These are phyloP conservation scores for Bombus terrestris DNA, from an alignment of 1,140 invertebrate species.

Conservation along the genomic window DNA sequence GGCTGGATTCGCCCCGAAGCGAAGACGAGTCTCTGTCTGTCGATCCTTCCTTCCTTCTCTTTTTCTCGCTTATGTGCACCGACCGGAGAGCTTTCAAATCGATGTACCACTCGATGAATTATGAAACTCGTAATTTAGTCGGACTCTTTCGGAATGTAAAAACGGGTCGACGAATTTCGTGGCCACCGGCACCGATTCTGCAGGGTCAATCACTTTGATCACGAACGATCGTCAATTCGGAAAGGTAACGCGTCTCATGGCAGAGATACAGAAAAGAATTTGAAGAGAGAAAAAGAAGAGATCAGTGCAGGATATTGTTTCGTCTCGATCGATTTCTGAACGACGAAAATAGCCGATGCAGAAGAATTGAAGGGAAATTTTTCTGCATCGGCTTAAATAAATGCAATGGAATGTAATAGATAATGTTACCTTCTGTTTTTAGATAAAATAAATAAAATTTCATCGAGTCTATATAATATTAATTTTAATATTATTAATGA, in stretches of 20 bases:
- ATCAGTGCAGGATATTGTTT: neutral
- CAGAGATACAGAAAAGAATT: too few species aligned
- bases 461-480: too few species aligned
- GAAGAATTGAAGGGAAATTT: neutral
- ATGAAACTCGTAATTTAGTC: constrained; percentile 50
- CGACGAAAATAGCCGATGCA: too few species aligned
- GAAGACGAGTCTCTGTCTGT: neutral
- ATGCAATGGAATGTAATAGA: too few species aligned
- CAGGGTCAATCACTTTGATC: constrained; percentile 6
- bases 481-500: too few species aligned
- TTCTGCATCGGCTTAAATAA: too few species aligned
- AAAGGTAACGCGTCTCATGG: too few species aligned
- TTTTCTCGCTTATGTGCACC: neutral
- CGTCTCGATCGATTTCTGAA: too few species aligned
- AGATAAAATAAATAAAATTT: too few species aligned
- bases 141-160: constrained; percentile 6
- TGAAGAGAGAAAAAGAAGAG: too few species aligned
- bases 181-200: neutral
- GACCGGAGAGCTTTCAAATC: constrained; percentile 26
- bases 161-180: constrained; percentile 17
- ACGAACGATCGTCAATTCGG: constrained; percentile 23
- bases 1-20: neutral
- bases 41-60: neutral
- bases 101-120: constrained; percentile 46
- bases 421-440: too few species aligned